Evolutionary conservation across 2,797 vertebrate species (phyloP).

Genomic region (Melanogrammus aeglefinus): DNA sequence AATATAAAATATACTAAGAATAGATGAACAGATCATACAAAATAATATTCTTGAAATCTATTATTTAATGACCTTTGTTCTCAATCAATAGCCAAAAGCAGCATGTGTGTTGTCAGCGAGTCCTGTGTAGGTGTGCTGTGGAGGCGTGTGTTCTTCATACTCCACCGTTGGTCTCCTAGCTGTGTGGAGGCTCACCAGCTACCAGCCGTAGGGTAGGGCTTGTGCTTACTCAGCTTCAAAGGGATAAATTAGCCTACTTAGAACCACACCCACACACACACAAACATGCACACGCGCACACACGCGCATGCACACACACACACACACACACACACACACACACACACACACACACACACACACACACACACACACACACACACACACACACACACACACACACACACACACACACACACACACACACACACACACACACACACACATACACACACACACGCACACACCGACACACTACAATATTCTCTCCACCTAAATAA

Average conservation of each 20-base stretch:
- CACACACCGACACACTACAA: not conserved
- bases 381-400: not conserved
- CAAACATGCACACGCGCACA: too few relatives aligned
- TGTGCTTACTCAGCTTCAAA: not conserved
- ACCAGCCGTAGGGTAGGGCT: not conserved
- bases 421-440: not conserved
- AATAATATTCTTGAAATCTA: not conserved
- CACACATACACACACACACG: not conserved
- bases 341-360: not conserved
- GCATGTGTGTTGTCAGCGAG: not conserved
- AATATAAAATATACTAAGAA: too few relatives aligned
- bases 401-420: not conserved
- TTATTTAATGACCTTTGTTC: not conserved
- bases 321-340: too few relatives aligned
- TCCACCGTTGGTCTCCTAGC: not conserved
- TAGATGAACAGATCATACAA: too few relatives aligned
- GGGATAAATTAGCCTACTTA: not conserved
- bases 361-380: not conserved
- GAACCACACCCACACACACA: not conserved
- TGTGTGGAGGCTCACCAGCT: not conserved
- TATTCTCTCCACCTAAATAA: not conserved
- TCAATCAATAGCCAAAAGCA: not conserved
- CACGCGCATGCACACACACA: too few relatives aligned
- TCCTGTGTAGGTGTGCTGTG: not conserved
- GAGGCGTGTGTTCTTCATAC: not conserved